These are phyloP conservation scores for Cisticola juncidis DNA, from an alignment of 2,113 vertebrate species.

Conservation along the genomic window DNA sequence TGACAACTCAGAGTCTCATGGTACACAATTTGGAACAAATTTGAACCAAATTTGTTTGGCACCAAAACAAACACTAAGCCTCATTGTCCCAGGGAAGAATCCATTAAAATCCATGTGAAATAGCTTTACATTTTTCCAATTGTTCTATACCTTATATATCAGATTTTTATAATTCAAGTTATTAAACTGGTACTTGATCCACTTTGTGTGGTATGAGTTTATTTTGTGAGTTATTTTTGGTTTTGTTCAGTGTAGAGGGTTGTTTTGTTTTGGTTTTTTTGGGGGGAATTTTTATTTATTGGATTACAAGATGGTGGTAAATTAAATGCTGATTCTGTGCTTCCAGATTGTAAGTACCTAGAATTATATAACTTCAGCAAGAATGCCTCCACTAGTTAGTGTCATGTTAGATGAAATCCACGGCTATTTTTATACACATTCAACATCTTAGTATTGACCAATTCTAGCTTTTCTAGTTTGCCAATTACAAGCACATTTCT, in stretches of 20 bases:
- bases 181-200: not conserved
- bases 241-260: rapidly evolving
- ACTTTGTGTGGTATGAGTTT: not conserved
- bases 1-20: not conserved
- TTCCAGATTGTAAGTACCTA: not conserved
- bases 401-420: not conserved
- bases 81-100: not conserved
- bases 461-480: not conserved
- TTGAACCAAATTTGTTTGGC: not conserved
- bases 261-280: not conserved
- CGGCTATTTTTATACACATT: not conserved
- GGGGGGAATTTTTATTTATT: not conserved
- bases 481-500: not conserved
- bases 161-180: not conserved
- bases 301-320: not conserved
- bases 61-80: not conserved
- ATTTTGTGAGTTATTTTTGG: not conserved
- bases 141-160: not conserved
- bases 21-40: not conserved
- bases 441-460: not conserved
- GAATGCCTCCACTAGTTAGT: not conserved
- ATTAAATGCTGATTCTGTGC: not conserved
- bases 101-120: not conserved
- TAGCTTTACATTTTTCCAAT: not conserved
- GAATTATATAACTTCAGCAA: not conserved